Evolutionary conservation across 2,113 vertebrate genomes (phyloP), one percentile per base, ranked within the genome.

Genomic region (Pomatorhinus ruficollis): DNA sequence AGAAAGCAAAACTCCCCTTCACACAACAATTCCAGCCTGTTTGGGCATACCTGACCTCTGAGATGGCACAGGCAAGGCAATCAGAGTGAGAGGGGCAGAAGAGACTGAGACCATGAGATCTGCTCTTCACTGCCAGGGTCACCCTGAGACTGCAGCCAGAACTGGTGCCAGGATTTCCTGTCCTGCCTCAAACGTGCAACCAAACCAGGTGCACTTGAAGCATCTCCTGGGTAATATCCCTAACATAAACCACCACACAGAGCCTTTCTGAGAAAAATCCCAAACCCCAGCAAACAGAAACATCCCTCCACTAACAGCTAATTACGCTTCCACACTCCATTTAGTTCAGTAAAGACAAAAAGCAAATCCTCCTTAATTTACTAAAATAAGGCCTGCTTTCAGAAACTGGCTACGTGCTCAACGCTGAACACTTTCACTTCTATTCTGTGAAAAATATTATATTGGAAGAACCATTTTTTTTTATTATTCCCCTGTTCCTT

Each of bases 171-270:
- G 52, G 6, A 60, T 28, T 15, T 52, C 65, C 71, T 61, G 35
- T 21, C 56, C 69, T 71, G 37, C n/a, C 54, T 30, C 15, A 60
- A 44, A 65, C 33, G n/a, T 54, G 35, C 30, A 77, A 40, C 28
- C 30, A 30, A 68, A 70, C 47, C 42, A 30, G 2, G 3, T 10
- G 20, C 28, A 15, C 40, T 50, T 52, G 9, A 71, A 49, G 21
- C 40, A 78, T 9, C 52, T 21, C 52, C 74, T 11, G n/a, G 64
- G 44, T 35, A 30, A 44, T 0, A 10, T 0, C 1, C 33, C 25
- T 6, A 37, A 31, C 21, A 74, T 14, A 47, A 54, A 27, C 25
- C 31, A 35, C 5, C 24, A 25, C n/a, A 24, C 1, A 19, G 2
- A 59, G 33, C 18, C 70, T 12, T 69, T 12, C 42, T 6, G 15